Evolutionary conservation across 2,888 invertebrate genomes (phyloP).

Genomic region (Eudemis profundana): DNA sequence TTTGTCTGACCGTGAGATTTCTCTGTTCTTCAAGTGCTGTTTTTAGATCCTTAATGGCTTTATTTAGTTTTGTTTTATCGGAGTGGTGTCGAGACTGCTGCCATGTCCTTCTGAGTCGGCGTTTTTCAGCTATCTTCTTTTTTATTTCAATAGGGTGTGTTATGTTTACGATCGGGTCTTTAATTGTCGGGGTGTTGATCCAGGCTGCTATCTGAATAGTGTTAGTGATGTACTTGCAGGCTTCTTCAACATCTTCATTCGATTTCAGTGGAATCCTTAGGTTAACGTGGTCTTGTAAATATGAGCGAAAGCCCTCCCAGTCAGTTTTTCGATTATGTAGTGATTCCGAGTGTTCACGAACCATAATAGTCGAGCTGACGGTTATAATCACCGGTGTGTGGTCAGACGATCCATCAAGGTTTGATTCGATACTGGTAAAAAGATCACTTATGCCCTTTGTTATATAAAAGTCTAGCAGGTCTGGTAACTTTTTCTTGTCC

Average conservation of each 20-base stretch:
- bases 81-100: constrained; percentile 10
- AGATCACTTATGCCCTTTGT: constrained; percentile 20
- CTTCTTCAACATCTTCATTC: constrained; percentile 32
- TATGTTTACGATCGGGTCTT: constrained; percentile 37
- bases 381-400: constrained; percentile 43
- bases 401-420: constrained; percentile 37
- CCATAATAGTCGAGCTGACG: constrained; percentile 22
- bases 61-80: constrained; percentile 36
- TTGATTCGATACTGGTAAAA: constrained; percentile 6
- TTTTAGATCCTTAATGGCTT: constrained; percentile 23
- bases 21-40: background rate
- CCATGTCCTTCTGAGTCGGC: constrained; percentile 42
- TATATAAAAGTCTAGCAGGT: too few relatives aligned
- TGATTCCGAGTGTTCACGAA: background rate
- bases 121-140: constrained; percentile 42
- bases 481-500: constrained; percentile 26
- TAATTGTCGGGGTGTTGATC: too few relatives aligned
- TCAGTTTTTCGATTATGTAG: constrained; percentile 38
- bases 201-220: constrained; percentile 43
- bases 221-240: constrained; percentile 32
- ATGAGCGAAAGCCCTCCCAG: constrained; percentile 32
- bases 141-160: constrained; percentile 18
- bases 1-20: constrained; percentile 2
- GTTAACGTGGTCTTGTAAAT: constrained; percentile 24
- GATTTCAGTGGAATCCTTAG: constrained; percentile 19